Percentiles rank a stretch among this genome's conserved stretches.
Evolutionary conservation across 2,888 invertebrate species (phyloP).

Genomic region (Linnaemya vulpina): DNA sequence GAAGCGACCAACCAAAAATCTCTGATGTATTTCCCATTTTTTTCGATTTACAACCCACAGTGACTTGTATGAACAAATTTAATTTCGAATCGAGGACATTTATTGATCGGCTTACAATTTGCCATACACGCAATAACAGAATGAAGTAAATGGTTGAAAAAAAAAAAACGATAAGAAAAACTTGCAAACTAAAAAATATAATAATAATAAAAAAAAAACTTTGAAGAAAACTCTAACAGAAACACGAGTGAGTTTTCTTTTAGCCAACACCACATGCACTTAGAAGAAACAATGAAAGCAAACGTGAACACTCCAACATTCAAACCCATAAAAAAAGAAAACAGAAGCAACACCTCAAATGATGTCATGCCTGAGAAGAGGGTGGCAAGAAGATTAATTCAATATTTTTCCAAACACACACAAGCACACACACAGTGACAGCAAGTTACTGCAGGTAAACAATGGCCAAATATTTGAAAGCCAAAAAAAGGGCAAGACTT

Average conservation of each 20-base stretch:
- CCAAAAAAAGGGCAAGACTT: slow-evolving; percentile 2
- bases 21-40: no score
- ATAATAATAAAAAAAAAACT: no score
- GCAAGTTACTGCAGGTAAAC: slow-evolving; percentile 65
- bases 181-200: slow-evolving; percentile 25
- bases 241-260: slow-evolving; percentile 45
- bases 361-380: slow-evolving; percentile 58
- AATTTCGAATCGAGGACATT: slow-evolving; percentile 65
- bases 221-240: slow-evolving; percentile 17
- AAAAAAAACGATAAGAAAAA: not conserved
- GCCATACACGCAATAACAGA: slow-evolving; percentile 40
- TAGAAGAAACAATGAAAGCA: slow-evolving; percentile 29
- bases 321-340: slow-evolving; percentile 19
- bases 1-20: no score
- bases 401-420: slow-evolving; percentile 5
- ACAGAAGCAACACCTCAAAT: slow-evolving; percentile 51
- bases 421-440: not conserved
- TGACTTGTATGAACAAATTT: not conserved
- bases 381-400: slow-evolving; percentile 40
- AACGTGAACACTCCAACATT: slow-evolving; percentile 25
- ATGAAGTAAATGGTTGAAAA: not conserved
- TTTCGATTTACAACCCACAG: no score
- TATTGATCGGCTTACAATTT: slow-evolving; percentile 63
- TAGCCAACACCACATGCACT: slow-evolving; percentile 33
- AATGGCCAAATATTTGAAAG: slow-evolving; percentile 11